These are phyloP conservation scores for Tinea pellionella DNA, from an alignment of 2,888 invertebrate genomes.

Conservation along the genomic window DNA sequence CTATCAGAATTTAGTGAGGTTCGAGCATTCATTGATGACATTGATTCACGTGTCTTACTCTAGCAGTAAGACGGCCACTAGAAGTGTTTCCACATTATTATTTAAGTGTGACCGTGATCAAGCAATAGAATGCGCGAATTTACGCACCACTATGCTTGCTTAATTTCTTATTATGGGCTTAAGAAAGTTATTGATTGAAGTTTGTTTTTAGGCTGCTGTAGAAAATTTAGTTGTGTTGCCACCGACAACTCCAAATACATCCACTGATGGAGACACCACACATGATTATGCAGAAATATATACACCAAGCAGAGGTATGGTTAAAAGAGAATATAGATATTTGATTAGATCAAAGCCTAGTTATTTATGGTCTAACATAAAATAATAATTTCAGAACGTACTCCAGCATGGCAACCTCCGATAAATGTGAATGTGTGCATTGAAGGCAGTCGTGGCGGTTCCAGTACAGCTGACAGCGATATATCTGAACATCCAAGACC, in stretches of 20 bases:
- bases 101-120: too few relatives aligned
- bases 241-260: constrained; percentile 69
- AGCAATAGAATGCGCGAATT: too few relatives aligned
- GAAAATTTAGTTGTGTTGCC: constrained; percentile 61
- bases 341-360: too few relatives aligned
- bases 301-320: constrained; percentile 85
- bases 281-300: constrained; percentile 96
- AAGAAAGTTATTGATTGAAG: background rate
- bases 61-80: too few relatives aligned
- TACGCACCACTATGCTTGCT: too few relatives aligned
- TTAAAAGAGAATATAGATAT: background rate
- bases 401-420: constrained; percentile 65
- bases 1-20: too few relatives aligned
- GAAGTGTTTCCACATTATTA: too few relatives aligned
- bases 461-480: constrained; percentile 60
- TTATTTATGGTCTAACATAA: too few relatives aligned
- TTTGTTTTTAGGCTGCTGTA: constrained; percentile 53
- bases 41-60: too few relatives aligned
- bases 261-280: constrained; percentile 74
- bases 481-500: constrained; percentile 66
- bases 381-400: constrained; percentile 36
- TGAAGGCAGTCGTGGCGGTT: constrained; percentile 64
- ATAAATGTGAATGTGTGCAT: constrained; percentile 61
- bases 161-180: too few relatives aligned
- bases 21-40: too few relatives aligned